Evolutionary conservation across 92 coral and sea anemone species (phyloP).

Genomic region (Metridium senile): DNA sequence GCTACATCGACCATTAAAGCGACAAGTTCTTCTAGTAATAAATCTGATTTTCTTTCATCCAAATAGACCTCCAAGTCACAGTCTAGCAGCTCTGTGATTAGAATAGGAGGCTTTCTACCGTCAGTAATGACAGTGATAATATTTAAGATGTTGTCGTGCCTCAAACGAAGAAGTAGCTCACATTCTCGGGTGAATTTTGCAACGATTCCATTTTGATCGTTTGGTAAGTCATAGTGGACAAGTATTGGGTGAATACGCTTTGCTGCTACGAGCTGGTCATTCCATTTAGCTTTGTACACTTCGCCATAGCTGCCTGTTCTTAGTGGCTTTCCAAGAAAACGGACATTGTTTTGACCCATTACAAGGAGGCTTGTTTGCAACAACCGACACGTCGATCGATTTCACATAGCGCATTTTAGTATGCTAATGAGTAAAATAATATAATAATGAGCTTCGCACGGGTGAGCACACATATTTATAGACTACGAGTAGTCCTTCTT

Average conservation of each 20-base stretch:
- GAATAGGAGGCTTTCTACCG: conserved; percentile 31
- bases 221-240: conserved; percentile 12
- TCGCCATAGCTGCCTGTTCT: conserved; percentile 51
- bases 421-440: no score
- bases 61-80: conserved; percentile 29
- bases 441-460: no score
- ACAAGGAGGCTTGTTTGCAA: no score
- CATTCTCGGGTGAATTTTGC: conserved; percentile 38
- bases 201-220: conserved; percentile 1
- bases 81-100: conserved; percentile 55
- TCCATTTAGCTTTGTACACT: conserved; percentile 59
- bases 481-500: no score
- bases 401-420: no score
- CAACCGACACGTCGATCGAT: no score
- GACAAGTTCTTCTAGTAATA: conserved; percentile 32
- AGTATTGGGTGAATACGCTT: conserved; percentile 42
- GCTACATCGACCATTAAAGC: conserved; percentile 54
- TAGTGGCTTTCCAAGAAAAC: conserved; percentile 21
- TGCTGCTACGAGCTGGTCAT: conserved; percentile 57
- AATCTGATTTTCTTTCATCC: conserved; percentile 21
- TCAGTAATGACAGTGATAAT: conserved; percentile 22
- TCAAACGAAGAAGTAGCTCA: conserved; percentile 31
- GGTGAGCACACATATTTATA: no score
- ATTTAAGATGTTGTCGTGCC: conserved; percentile 47
- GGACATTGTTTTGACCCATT: conserved; percentile 46